phyloP scores from a whole-genome alignment of 2,797 vertebrate species.

The Streptopelia turtur region DNA sequence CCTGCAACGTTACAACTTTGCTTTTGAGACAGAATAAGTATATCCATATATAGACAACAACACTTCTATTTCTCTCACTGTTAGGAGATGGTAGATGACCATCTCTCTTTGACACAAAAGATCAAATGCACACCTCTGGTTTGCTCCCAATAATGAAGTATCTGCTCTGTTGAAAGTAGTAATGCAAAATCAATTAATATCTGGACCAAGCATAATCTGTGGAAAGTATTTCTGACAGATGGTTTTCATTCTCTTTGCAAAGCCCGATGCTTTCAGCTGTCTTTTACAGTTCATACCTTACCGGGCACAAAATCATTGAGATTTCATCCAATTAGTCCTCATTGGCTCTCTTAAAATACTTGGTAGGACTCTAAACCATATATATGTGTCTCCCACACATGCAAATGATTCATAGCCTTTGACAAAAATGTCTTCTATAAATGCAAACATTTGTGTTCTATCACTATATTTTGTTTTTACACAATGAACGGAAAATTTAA shows the following conservation, averaged over 20 bases:
- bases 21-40: not conserved
- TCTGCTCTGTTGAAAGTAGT: constrained; percentile 30
- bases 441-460: constrained; percentile 32
- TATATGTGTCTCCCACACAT: not conserved
- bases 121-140: not conserved
- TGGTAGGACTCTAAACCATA: not conserved
- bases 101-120: not conserved
- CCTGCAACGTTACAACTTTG: not conserved
- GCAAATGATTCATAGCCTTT: constrained; percentile 19
- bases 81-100: not conserved
- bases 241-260: constrained; percentile 68
- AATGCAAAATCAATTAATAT: constrained; percentile 53
- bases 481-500: constrained; percentile 32
- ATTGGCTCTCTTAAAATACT: constrained; percentile 40
- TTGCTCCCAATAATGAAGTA: not conserved
- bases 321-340: constrained; percentile 51
- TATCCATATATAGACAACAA: not conserved
- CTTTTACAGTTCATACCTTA: constrained; percentile 65
- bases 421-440: constrained; percentile 14
- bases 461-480: constrained; percentile 19
- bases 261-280: constrained; percentile 49
- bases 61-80: not conserved
- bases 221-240: constrained; percentile 69
- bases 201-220: not conserved
- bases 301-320: constrained; percentile 34